phyloP scores from a whole-genome alignment of 2,113 vertebrate genomes.

The Calidris pugnax region DNA sequence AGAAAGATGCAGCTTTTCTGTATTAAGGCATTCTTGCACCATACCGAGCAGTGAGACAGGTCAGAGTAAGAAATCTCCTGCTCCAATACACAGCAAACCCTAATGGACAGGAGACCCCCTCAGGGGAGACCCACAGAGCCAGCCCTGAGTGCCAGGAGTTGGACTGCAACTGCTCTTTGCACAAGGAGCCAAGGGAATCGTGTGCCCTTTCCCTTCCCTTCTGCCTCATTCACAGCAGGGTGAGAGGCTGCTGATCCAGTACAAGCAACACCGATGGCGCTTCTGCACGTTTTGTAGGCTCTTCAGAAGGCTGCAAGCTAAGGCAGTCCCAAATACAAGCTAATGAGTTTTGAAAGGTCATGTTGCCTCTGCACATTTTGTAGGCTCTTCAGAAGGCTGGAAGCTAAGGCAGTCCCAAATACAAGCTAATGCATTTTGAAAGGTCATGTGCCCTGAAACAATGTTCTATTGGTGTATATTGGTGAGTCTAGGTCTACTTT shows the following conservation, averaged over 20 bases:
- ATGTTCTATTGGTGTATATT: not conserved
- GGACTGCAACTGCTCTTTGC: not conserved
- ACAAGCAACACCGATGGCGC: accelerated
- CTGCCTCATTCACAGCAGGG: not conserved
- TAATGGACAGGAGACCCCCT: not conserved
- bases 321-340: not conserved
- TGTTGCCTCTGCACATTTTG: accelerated
- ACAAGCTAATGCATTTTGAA: not conserved
- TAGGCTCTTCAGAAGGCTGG: not conserved
- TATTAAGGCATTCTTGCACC: not conserved
- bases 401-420: not conserved
- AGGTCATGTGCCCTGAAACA: not conserved
- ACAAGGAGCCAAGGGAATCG: not conserved
- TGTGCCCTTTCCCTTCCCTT: not conserved
- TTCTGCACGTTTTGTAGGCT: accelerated
- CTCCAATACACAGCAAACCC: not conserved
- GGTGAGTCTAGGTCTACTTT: not conserved
- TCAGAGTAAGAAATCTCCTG: not conserved
- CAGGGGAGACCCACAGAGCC: not conserved
- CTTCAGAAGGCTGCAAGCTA: not conserved
- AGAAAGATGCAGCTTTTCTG: not conserved
- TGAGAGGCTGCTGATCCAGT: not conserved
- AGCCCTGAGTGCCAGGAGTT: not conserved
- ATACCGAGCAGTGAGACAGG: not conserved
- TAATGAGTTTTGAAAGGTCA: not conserved